phyloP scores from a whole-genome alignment of 1,140 invertebrate genomes.

The Procambarus virginalis region DNA sequence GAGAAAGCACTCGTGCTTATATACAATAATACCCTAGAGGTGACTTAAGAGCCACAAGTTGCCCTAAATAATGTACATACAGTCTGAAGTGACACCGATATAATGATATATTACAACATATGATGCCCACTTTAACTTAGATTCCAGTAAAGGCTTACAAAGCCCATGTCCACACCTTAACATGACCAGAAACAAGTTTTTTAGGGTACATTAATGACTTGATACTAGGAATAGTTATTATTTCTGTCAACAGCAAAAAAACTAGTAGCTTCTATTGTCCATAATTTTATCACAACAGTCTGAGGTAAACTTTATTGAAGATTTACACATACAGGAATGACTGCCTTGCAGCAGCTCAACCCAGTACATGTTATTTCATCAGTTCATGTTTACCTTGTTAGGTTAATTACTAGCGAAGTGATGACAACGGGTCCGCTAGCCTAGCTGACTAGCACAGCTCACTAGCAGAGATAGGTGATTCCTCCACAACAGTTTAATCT shows the following conservation, averaged over 20 bases:
- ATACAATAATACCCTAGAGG: neutral
- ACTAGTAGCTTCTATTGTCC: neutral
- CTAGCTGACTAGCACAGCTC: neutral
- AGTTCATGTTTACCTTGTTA: neutral
- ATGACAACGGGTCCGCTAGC: neutral
- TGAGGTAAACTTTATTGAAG: slow-evolving; percentile 22
- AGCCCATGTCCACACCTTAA: slow-evolving; percentile 41
- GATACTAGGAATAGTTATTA: neutral
- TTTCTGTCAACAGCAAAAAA: neutral
- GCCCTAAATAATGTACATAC: neutral
- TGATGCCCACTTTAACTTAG: neutral
- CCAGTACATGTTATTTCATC: neutral
- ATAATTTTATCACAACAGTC: slow-evolving; percentile 1
- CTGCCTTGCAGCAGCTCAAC: neutral
- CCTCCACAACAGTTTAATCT: neutral
- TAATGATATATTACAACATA: neutral
- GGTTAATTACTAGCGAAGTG: neutral
- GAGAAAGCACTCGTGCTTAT: neutral
- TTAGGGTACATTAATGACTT: slow-evolving; percentile 4
- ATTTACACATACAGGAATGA: slow-evolving; percentile 7
- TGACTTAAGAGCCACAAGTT: neutral
- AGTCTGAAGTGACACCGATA: neutral
- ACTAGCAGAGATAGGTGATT: neutral
- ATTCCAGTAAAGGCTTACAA: slow-evolving; percentile 14
- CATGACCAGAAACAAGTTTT: slow-evolving; percentile 41